Evolutionary conservation across 2,888 invertebrate species (phyloP), one percentile per base, ranked within the genome.

Genomic region (Hemaris fuciformis): DNA sequence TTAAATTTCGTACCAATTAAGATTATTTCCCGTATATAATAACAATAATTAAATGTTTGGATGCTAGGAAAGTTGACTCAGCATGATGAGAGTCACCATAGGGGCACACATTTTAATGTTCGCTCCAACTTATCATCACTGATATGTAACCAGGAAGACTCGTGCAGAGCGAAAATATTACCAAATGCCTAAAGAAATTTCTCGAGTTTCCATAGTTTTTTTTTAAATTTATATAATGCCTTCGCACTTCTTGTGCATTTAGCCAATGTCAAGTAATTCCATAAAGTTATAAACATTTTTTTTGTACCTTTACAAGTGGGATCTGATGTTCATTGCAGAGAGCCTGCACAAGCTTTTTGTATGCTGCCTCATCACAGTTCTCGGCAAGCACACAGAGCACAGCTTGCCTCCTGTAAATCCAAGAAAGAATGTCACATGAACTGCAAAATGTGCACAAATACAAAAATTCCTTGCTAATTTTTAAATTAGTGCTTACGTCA

Each of bases 271-370:
- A n/a, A n/a, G n/a, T n/a, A n/a, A n/a, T 20, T 20, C 15, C 20
- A 20, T 45, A 6, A 20, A n/a, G n/a, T 20, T 18, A 18, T 6
- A 20, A 20, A 3, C 20, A 45, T 0, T 23, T 77, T n/a, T n/a
- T n/a, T n/a, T n/a, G n/a, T 81, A 93, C 93, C 94, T 97, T 98
- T 72, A 99, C 96, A 67, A 99, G 94, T 65, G 99, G 98, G 85
- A 99, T 99, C 87, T 97, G 97, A 92, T 99, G 99, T 92, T 99
- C 99, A 70, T 98, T 97, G 94, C 99, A 99, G 63, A 99, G 94
- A 43, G 99, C 99, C 84, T 98, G 98, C 25, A 99, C 98, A 59
- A 99, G 94, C 87, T 99, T 99, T 85, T 98, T 98, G 94, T 99
- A 99, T 91, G 97, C 96, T 60, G 98, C 98, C 91, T 99, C 99